Conservation (phyloP, 2,888 invertebrate species). For the Pandemis corylana region DNA sequence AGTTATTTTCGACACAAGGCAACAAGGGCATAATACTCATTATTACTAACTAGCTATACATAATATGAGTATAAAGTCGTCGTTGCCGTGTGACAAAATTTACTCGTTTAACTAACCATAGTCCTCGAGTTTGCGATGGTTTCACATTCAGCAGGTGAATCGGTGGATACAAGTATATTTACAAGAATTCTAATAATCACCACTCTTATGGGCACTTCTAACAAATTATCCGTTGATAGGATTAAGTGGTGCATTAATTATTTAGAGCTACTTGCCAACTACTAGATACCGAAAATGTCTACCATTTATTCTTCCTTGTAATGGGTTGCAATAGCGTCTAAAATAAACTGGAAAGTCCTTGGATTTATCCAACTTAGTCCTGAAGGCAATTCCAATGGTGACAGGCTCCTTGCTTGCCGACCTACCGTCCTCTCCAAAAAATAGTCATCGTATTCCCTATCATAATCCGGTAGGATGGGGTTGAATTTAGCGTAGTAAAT, state of each 20-base stretch:
- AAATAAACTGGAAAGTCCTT: conserved; percentile 87
- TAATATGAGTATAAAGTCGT: conserved; percentile 45
- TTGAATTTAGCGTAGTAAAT: conserved; percentile 95
- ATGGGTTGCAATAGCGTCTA: conserved; percentile 82
- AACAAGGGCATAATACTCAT: conserved; percentile 58
- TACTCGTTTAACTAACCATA: neutral
- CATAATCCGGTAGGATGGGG: conserved; percentile 91
- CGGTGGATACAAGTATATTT: conserved; percentile 24
- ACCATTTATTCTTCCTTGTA: conserved; percentile 62
- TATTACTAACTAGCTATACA: conserved; percentile 24
- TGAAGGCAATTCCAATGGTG: conserved; percentile 68
- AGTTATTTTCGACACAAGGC: conserved; percentile 54
- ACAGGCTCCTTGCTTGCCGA: conserved; percentile 74
- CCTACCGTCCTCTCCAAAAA: conserved; percentile 88
- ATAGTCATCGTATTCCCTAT: conserved; percentile 90
- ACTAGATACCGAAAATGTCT: neutral
- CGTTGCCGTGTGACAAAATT: conserved; percentile 56
- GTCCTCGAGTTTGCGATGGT: neutral
- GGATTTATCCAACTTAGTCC: conserved; percentile 85
- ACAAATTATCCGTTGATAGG: neutral
- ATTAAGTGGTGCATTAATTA: neutral
- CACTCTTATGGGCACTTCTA: neutral
- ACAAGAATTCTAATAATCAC: conserved; percentile 11
- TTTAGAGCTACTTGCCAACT: neutral
- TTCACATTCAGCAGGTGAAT: neutral